Percentiles rank a stretch among this genome's conserved stretches.
Conservation (phyloP, 2,113 vertebrate species). For the Piaya cayana region DNA sequence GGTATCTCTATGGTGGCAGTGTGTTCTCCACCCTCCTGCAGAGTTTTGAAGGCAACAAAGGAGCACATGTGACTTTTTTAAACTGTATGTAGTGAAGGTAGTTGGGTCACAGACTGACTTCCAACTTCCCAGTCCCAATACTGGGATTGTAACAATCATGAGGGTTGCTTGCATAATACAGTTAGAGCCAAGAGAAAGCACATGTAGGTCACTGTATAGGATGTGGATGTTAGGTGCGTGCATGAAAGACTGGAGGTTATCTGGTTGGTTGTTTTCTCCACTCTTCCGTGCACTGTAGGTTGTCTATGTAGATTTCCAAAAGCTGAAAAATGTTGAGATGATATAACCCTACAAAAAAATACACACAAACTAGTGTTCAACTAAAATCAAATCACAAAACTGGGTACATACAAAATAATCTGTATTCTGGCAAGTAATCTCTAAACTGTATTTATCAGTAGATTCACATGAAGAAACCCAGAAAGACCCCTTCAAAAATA, state of each 20-base stretch:
- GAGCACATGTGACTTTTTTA: accelerated
- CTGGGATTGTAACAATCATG: accelerated
- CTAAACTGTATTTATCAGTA: neutral
- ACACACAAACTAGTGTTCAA: neutral
- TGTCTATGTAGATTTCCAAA: neutral
- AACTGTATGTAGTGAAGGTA: neutral
- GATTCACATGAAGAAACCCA: neutral
- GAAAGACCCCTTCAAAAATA: neutral
- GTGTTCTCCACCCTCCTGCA: neutral
- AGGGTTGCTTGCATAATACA: neutral
- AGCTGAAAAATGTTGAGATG: neutral
- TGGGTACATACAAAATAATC: neutral
- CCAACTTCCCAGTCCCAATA: neutral
- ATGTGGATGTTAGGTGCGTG: neutral
- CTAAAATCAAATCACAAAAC: neutral
- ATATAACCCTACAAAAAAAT: neutral
- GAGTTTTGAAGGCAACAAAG: neutral
- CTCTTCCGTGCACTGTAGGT: neutral
- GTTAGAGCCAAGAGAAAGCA: neutral
- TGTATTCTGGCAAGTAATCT: neutral
- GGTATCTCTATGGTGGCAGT: neutral
- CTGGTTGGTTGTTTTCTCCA: neutral
- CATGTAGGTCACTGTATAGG: accelerated
- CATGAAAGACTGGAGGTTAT: neutral
- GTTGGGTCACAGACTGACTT: neutral